A percentile compares a stretch with the other conserved stretches of the same genome.
phyloP scores from a whole-genome alignment of 2,113 vertebrate genomes.

The Chaetops frenatus region DNA sequence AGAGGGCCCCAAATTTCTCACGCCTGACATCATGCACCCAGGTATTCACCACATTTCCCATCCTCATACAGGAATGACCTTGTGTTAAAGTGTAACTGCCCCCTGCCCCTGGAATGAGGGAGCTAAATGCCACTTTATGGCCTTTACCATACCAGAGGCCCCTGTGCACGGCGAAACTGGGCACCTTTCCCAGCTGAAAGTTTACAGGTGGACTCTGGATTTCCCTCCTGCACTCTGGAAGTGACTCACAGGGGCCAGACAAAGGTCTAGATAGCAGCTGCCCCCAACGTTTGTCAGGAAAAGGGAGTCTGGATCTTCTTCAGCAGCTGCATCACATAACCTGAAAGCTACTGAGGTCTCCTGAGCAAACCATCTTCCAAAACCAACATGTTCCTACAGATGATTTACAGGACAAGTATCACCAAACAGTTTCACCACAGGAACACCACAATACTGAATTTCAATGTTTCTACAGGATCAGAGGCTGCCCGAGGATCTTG shows the following conservation, averaged over 20 bases:
- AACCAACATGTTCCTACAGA: neutral
- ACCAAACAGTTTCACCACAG: neutral
- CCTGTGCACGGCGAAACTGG: neutral
- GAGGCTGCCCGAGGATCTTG: neutral
- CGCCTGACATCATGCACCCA: neutral
- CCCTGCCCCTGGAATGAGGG: neutral
- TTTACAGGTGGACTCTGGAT: neutral
- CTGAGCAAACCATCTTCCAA: neutral
- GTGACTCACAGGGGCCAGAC: neutral
- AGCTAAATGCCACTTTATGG: neutral
- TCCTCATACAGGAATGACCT: neutral
- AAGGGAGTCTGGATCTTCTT: neutral
- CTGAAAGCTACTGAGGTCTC: neutral
- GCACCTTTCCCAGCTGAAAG: neutral
- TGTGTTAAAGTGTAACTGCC: constrained; percentile 22
- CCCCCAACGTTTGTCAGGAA: neutral
- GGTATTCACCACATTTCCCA: neutral
- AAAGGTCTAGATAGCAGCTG: neutral
- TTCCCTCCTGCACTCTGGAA: neutral
- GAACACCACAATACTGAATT: neutral
- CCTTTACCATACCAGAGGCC: neutral
- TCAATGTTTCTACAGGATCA: neutral
- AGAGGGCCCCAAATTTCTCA: neutral
- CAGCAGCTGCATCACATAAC: neutral
- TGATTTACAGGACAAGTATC: neutral